Base-by-base conservation (phyloP, 1,140 invertebrate genomes). In the Zaprionus gabonicus region DNA sequence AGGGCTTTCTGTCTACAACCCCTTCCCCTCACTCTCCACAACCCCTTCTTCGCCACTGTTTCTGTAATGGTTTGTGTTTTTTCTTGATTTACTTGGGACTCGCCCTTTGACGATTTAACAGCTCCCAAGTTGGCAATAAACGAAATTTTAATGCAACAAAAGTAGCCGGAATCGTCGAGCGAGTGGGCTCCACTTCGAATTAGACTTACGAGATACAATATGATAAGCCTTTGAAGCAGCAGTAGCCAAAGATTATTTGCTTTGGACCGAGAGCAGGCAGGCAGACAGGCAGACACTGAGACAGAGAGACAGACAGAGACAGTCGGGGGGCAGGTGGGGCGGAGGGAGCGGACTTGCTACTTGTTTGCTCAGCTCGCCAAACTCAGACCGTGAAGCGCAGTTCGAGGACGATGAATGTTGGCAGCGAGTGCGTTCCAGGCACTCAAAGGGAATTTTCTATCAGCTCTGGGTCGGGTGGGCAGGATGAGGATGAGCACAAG, bases 371-470 rank as follows among this genome's bases (percentile, higher is more conserved):
- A 63, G 58, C 23, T 28, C n/a, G 38, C 36, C 31, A 46, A 60
- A 56, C 51, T 63, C 5, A 64, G 41, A 41, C 59, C 72, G 51
- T 70, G 41, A 60, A 75, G 44, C 72, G 25, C 23, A 41, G 57
- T 70, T 70, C 69, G 72, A 75, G 64, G 63, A 66, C 63, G 63
- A 56, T 66, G 51, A 66, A 66, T 67, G 64, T 58, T 67, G 53
- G 31, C 49, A 55, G 51, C 49, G 49, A 46, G 17, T 51, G 46
- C 46, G 46, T 25, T 20, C 36, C 72, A 23, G 59, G 60, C 73
- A 65, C 73, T 76, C 73, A 76, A 76, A 76, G 57, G 46, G 73
- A 76, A 76, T 71, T 66, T 76, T 76, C 73, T 71, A 76, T 59
- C 28, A 65, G 60, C 72, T 63, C n/a, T 10, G 20, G 38, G 55